Base-by-base conservation (phyloP, 2,113 vertebrate genomes). In the Ursus arctos region DNA sequence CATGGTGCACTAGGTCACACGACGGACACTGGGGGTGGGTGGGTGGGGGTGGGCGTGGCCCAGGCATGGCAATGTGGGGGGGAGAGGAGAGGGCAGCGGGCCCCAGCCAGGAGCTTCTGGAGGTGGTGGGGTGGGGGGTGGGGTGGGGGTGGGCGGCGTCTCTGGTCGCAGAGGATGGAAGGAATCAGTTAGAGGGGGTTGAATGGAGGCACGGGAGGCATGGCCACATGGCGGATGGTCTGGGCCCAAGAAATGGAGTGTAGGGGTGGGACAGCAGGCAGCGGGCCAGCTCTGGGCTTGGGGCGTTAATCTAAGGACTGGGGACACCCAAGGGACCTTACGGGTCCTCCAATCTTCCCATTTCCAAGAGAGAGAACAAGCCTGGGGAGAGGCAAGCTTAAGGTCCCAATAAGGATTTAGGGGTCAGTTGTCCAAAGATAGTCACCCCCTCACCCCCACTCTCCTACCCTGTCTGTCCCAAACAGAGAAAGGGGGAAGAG, bases 1-100 rank as follows among this genome's bases (percentile, higher is more conserved):
- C 97, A 96, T 95, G 97, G 97, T 97, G 97, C 96, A 95, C 98
- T 97, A 97, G 91, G 95, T 96, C 96, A 97, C 97, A 97, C 92
- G 31, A 97, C 95, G 96, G 96, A 98, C 96, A 97, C 97, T 97
- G 97, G 98, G 98, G 84, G 89, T 53, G 92, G 95, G 97, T 61
- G 81, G 88, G 91, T 59, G 91, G 94, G 65, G 91, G 72, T 82
- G 93, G 94, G 95, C 96, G 51, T 87, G 97, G 98, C 97, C 97
- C 97, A 96, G 96, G 97, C 95, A 97, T 97, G 97, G 97, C 89
- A 40, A 97, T 97, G 95, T 51, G 85, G 93, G 93, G 83, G 59
- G 79, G 61, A 31, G 76, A 84, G 93, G 94, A 90, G 92, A 93
- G 94, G 95, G 94, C 90, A 53, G 95, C 86, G 95, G 83, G 85